phyloP scores from a whole-genome alignment of 2,797 vertebrate genomes.

The Pseudomugil gertrudae region DNA sequence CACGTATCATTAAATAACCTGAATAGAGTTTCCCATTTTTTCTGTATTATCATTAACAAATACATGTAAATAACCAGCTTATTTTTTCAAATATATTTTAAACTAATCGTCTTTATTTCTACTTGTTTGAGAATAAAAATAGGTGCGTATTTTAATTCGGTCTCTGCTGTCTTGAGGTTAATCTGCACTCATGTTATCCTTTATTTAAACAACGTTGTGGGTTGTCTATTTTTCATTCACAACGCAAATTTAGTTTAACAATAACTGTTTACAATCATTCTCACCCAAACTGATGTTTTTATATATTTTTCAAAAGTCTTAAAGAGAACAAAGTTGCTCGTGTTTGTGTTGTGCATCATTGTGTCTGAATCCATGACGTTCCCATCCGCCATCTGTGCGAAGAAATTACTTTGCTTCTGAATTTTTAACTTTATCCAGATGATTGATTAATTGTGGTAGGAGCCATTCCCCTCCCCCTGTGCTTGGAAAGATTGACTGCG shows the following conservation, averaged over 20 bases:
- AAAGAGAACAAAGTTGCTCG: conserved; percentile 11
- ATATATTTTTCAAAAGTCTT: neutral
- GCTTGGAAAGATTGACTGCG: conserved; percentile 94
- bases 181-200: neutral
- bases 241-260: neutral
- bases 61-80: neutral
- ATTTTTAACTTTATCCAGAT: conserved; percentile 55
- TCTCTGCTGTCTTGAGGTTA: neutral
- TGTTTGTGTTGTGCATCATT: conserved; percentile 37
- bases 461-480: conserved; percentile 94
- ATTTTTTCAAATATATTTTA: conserved; percentile 2
- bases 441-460: conserved; percentile 92
- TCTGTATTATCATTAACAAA: conserved; percentile 17
- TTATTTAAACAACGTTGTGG: neutral
- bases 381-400: conserved; percentile 39
- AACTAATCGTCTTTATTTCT: conserved; percentile 23
- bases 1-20: neutral
- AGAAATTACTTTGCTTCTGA: conserved; percentile 41
- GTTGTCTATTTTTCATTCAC: neutral
- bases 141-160: neutral
- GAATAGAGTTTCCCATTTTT: conserved; percentile 2
- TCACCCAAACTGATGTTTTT: neutral
- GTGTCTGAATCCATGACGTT: conserved; percentile 45
- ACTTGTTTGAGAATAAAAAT: conserved; percentile 5
- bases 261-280: neutral